These are phyloP conservation scores for Lycia hirtaria DNA, from an alignment of 2,888 invertebrate genomes.

Conservation along the genomic window DNA sequence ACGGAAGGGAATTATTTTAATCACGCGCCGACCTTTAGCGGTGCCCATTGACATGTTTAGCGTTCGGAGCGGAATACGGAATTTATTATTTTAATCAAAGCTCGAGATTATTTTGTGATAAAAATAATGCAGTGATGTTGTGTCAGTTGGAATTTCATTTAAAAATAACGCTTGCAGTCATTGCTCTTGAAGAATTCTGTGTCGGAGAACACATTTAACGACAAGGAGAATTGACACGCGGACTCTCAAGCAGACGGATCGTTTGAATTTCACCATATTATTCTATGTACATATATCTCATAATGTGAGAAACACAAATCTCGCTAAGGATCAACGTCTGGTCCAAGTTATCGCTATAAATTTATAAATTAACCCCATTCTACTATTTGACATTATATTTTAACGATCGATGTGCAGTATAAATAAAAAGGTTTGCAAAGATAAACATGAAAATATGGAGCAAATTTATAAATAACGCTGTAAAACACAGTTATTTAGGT, in stretches of 20 bases:
- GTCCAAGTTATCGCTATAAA: too few species aligned
- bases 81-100: not conserved
- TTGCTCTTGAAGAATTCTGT: too few species aligned
- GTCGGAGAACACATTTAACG: too few species aligned
- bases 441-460: slow-evolving; percentile 10
- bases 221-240: too few species aligned
- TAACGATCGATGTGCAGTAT: not conserved
- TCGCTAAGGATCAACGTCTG: too few species aligned
- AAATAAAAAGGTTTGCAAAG: not conserved
- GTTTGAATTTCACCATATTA: too few species aligned
- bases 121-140: not conserved
- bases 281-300: too few species aligned
- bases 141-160: not conserved
- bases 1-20: slow-evolving; percentile 23
- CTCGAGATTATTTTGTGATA: not conserved
- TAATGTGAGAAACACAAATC: too few species aligned
- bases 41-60: slow-evolving; percentile 25
- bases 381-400: too few species aligned
- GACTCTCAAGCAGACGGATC: too few species aligned
- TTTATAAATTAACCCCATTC: too few species aligned
- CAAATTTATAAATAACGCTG: slow-evolving; percentile 4
- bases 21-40: slow-evolving; percentile 31
- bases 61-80: slow-evolving; percentile 8
- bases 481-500: slow-evolving; percentile 16
- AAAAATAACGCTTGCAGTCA: not conserved